Conservation (phyloP, 1,140 invertebrate genomes). For the Eubasilissa regina region DNA sequence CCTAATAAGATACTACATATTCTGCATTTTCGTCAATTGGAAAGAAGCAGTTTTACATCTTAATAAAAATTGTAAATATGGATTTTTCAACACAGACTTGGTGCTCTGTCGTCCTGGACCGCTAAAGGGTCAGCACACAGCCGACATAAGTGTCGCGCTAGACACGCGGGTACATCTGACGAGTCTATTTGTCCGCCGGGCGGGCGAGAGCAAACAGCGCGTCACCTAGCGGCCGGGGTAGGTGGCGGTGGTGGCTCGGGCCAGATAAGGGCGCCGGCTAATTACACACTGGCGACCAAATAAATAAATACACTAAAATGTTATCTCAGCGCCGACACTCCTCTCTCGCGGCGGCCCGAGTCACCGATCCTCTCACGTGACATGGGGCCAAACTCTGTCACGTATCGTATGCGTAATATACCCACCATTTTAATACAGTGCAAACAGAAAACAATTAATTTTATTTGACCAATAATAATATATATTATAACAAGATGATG, state of each 20-base stretch:
- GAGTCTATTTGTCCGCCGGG: slow-evolving; percentile 18
- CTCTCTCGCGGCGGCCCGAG: neutral
- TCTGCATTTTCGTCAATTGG: too few relatives aligned
- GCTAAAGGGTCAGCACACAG: neutral
- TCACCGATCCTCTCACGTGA: neutral
- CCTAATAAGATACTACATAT: too few relatives aligned
- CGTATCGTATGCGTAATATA: too few relatives aligned
- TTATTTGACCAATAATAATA: too few relatives aligned
- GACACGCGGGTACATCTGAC: neutral
- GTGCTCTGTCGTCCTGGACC: slow-evolving; percentile 1
- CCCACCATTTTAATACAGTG: too few relatives aligned
- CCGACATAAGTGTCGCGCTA: slow-evolving; percentile 22
- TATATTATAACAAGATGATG: too few relatives aligned
- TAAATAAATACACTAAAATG: slow-evolving; percentile 30
- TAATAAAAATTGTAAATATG: too few relatives aligned
- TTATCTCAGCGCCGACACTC: slow-evolving; percentile 20
- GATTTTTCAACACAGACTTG: too few relatives aligned
- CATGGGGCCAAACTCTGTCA: neutral
- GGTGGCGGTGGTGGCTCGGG: neutral
- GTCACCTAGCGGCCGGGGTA: neutral
- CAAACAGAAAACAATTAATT: too few relatives aligned
- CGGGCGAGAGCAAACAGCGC: neutral
- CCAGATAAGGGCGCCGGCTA: slow-evolving; percentile 25
- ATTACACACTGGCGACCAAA: slow-evolving; percentile 13
- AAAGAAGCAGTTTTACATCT: too few relatives aligned